phyloP scores from a whole-genome alignment of 2,888 invertebrate species.

The Thysanoteuthis rhombus region DNA sequence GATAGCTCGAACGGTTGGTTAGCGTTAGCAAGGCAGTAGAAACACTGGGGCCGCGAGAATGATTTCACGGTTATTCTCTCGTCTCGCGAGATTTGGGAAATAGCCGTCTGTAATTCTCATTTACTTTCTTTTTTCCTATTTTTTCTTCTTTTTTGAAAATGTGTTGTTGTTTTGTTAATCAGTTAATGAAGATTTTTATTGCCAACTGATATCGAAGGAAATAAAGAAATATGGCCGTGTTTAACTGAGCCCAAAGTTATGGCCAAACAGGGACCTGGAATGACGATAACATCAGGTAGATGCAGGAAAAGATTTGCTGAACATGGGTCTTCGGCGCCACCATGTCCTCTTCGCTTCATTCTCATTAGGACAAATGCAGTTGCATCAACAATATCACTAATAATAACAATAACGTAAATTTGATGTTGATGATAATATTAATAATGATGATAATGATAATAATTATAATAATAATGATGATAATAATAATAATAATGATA shows the following conservation, averaged over 20 bases:
- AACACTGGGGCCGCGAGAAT: background rate
- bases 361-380: background rate
- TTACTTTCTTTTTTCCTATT: too few relatives aligned
- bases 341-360: background rate
- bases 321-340: background rate
- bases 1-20: background rate
- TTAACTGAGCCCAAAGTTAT: slow-evolving; percentile 12
- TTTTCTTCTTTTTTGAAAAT: background rate
- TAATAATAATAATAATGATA: too few relatives aligned
- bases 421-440: background rate
- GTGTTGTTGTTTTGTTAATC: background rate
- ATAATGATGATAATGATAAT: too few relatives aligned
- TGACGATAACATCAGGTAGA: background rate
- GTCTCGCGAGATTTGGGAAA: background rate
- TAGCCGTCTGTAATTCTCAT: background rate
- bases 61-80: background rate
- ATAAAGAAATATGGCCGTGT: background rate
- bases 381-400: background rate
- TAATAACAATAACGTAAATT: too few relatives aligned
- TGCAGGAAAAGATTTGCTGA: background rate
- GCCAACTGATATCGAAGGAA: background rate
- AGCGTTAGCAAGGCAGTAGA: background rate
- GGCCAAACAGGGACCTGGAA: background rate
- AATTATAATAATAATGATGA: too few relatives aligned
- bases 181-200: background rate